Conservation (phyloP, 1,140 invertebrate genomes). For the Himalopsyche phryganea region DNA sequence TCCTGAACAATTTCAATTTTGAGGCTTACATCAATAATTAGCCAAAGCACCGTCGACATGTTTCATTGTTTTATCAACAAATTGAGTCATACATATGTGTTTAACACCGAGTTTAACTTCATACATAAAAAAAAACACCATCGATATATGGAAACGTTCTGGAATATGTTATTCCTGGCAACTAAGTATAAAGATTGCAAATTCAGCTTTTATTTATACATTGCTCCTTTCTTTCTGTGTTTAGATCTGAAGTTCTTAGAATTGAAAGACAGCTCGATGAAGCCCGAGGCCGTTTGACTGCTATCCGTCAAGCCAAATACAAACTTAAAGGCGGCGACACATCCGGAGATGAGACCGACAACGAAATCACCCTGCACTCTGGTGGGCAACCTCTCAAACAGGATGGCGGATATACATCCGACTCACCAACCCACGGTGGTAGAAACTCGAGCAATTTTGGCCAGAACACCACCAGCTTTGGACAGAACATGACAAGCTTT, state of each 20-base stretch:
- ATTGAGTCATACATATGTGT: too few relatives aligned
- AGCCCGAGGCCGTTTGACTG: slow-evolving; percentile 82
- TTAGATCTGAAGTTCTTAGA: slow-evolving; percentile 77
- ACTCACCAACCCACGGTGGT: background rate
- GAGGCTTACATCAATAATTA: too few relatives aligned
- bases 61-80: too few relatives aligned
- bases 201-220: too few relatives aligned
- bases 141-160: too few relatives aligned
- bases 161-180: too few relatives aligned
- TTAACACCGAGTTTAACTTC: too few relatives aligned
- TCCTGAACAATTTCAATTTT: too few relatives aligned
- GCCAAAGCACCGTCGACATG: too few relatives aligned
- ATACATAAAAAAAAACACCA: too few relatives aligned
- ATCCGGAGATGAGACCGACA: slow-evolving; percentile 57
- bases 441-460: slow-evolving; percentile 46
- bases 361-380: slow-evolving; percentile 38
- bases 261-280: slow-evolving; percentile 93
- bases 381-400: background rate
- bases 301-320: slow-evolving; percentile 82
- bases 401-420: slow-evolving; percentile 6
- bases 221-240: background rate
- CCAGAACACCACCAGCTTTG: slow-evolving; percentile 12
- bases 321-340: slow-evolving; percentile 60
- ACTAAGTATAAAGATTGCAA: too few relatives aligned
- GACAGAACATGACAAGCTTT: slow-evolving; percentile 32